These are phyloP conservation scores for Tetragonisca angustula DNA, from an alignment of 2,888 invertebrate species.

Conservation along the genomic window DNA sequence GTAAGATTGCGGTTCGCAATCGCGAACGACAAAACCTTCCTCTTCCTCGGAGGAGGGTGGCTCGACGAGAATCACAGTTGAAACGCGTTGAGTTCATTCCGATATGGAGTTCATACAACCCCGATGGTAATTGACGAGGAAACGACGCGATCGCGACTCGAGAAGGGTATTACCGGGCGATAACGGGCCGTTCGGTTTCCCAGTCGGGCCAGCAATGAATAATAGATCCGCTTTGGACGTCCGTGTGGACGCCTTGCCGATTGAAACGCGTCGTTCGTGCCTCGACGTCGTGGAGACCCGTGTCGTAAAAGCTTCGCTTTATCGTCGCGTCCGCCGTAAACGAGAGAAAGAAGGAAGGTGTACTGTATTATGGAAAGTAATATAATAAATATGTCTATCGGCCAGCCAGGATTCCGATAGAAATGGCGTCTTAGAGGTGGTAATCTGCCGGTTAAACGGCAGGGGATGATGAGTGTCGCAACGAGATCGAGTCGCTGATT, in stretches of 20 bases:
- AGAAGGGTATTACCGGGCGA: neutral
- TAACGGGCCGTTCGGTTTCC: neutral
- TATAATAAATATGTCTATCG: conserved; percentile 37
- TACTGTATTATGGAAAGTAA: conserved; percentile 48
- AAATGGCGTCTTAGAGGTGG: conserved; percentile 56
- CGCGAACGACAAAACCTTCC: too few relatives aligned
- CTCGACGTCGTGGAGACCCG: neutral
- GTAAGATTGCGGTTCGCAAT: neutral
- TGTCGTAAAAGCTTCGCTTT: conserved; percentile 30
- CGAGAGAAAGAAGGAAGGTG: neutral
- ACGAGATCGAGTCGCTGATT: conserved; percentile 57
- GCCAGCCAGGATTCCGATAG: conserved; percentile 30
- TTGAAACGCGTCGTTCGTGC: conserved; percentile 6
- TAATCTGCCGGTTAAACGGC: conserved; percentile 55
- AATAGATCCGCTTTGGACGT: conserved; percentile 21
- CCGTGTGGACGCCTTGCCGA: neutral
- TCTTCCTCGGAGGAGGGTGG: too few relatives aligned
- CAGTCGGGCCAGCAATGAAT: conserved; percentile 22
- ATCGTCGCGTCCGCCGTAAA: conserved; percentile 29
- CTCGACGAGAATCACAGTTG: too few relatives aligned
- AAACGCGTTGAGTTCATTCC: neutral
- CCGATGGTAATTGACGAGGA: conserved; percentile 9
- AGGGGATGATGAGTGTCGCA: conserved; percentile 57
- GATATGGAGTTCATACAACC: neutral
- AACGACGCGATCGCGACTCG: conserved; percentile 2